Base-by-base conservation (phyloP, 1,140 invertebrate species). In the Antheraea pernyi region DNA sequence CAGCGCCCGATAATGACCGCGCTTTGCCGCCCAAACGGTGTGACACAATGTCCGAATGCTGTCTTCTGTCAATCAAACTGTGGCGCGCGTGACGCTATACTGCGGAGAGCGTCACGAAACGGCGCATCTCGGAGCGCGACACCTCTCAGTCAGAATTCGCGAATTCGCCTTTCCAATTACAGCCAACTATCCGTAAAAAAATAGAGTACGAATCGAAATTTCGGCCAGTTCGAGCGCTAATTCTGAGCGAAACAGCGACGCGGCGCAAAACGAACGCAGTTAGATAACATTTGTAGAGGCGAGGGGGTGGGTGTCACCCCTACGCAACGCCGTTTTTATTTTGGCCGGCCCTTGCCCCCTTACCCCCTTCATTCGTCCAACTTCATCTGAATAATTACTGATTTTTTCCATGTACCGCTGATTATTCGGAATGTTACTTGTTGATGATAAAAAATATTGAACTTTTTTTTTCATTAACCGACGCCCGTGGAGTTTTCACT, bases 351-450 rank as follows among this genome's bases (percentile, higher is more conserved):
- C 87, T 88, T 89, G 86, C 90, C 46, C 88, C 85, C 87, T 80
- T 80, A 84, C 87, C 88, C 88, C 88, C 87, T 85, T 88, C 88
- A 84, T 79, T 88, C 87, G 88, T 90, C 88, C 88, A 89, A 91
- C 90, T 91, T 92, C 88, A 92, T 92, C 90, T 92, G 90, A 92
- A 92, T 92, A 92, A 92, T 92, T 92, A 92, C 88, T 91, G 90
- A 91, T 92, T 92, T 92, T 91, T 92, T 91, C 79, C 86, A 86
- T 92, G 88, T 91, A 91, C 90, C 88, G 83, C 90, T 92, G 90
- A 92, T 92, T 90, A 92, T 92, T 89, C 88, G 83, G 87, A 90
- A 88, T 91, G 89, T 92, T 92, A 90, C 89, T 91, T 90, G 90
- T 85, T 86, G 86, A 85, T 87, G 89, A 92, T 90, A 88, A 90